These are phyloP conservation scores for Labrus mixtus DNA, from an alignment of 2,113 vertebrate genomes.

Conservation along the genomic window DNA sequence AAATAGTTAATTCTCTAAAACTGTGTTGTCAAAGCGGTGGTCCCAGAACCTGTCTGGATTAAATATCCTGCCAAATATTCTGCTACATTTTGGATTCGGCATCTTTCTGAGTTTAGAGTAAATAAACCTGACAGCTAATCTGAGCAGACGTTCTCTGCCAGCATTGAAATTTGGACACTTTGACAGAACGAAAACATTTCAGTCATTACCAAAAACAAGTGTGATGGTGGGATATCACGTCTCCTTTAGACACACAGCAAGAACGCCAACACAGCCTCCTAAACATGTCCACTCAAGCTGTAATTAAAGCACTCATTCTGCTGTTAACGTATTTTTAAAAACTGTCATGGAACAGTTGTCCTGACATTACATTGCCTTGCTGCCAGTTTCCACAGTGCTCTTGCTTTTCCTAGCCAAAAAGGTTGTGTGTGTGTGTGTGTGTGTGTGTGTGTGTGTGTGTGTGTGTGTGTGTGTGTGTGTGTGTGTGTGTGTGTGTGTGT, in stretches of 20 bases:
- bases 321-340: constrained; percentile 45
- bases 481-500: background rate
- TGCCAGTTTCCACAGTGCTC: constrained; percentile 21
- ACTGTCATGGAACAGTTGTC: constrained; percentile 42
- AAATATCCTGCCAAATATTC: background rate
- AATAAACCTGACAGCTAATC: background rate
- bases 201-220: background rate
- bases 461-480: constrained; percentile 21
- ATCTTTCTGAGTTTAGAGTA: background rate
- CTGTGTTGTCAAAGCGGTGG: background rate
- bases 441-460: constrained; percentile 17
- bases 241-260: background rate
- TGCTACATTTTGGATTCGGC: background rate
- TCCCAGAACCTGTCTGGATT: background rate
- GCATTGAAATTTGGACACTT: background rate
- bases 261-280: constrained; percentile 3
- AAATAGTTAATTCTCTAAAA: background rate
- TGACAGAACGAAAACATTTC: background rate
- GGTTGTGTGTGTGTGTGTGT: constrained; percentile 2
- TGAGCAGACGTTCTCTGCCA: background rate
- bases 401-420: constrained; percentile 3
- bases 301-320: constrained; percentile 43
- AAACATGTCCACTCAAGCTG: background rate
- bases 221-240: background rate
- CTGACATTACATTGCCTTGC: constrained; percentile 27